Conservation (phyloP, 2,797 vertebrate genomes). For the Prunella strophiata region DNA sequence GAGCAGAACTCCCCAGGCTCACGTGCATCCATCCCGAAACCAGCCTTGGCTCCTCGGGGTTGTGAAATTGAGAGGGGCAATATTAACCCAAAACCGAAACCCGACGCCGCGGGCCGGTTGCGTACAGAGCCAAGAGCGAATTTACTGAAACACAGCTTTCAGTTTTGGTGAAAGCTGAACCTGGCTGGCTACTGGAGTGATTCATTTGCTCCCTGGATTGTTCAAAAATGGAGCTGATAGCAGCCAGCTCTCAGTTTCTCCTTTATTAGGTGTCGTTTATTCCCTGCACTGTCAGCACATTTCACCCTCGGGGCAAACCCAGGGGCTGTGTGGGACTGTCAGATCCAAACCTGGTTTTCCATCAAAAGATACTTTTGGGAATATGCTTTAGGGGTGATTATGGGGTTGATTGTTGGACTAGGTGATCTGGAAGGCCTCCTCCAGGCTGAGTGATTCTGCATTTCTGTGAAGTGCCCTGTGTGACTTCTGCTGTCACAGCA, state of each 20-base stretch:
- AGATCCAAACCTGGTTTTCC: neutral
- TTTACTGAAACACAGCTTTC: conserved; percentile 46
- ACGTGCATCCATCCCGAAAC: neutral
- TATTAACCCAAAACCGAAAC: conserved; percentile 15
- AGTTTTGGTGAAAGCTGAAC: conserved; percentile 67
- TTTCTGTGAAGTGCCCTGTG: fast-evolving
- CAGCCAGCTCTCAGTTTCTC: conserved; percentile 39
- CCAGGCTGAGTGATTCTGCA: fast-evolving
- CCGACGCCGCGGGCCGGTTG: neutral
- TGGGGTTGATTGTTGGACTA: fast-evolving
- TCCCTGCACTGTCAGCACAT: conserved; percentile 9
- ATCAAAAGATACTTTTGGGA: neutral
- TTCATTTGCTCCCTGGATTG: conserved; percentile 42
- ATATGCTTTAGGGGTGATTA: fast-evolving
- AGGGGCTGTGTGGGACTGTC: neutral
- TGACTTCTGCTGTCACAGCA: neutral
- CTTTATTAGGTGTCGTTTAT: conserved; percentile 1
- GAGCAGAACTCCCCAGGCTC: neutral
- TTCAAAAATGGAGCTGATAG: neutral
- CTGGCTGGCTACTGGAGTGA: neutral
- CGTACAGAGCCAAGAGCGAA: neutral
- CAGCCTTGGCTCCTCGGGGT: neutral
- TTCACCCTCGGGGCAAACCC: neutral
- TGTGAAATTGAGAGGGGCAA: conserved; percentile 37
- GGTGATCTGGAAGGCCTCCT: neutral